These are phyloP conservation scores for Cepphus grylle DNA, from an alignment of 2,113 vertebrate genomes.

Conservation along the genomic window DNA sequence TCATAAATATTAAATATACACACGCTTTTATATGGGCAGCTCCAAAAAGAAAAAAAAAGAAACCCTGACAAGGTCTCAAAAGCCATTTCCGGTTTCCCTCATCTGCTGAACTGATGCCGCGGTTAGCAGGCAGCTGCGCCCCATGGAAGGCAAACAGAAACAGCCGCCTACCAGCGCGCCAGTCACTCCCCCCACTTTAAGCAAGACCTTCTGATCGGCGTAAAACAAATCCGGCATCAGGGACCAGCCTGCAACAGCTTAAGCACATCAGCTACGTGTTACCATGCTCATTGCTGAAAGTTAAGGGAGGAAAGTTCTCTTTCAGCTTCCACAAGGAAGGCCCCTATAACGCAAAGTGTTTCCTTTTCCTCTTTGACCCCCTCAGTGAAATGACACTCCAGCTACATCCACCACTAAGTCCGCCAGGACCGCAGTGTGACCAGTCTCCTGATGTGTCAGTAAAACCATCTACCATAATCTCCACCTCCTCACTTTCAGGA, in stretches of 20 bases:
- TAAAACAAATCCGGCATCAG: background rate
- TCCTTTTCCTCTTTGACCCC: background rate
- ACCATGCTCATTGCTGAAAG: background rate
- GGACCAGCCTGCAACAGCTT: background rate
- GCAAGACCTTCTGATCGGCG: rapidly evolving
- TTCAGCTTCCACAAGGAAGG: background rate
- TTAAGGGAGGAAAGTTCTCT: background rate
- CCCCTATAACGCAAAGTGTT: background rate
- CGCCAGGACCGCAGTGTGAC: background rate
- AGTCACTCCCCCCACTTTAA: rapidly evolving
- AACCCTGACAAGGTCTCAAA: too few species aligned
- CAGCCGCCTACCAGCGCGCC: background rate
- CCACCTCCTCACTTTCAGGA: background rate
- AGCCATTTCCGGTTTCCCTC: background rate
- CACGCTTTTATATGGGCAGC: background rate
- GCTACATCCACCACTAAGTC: background rate
- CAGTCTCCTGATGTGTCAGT: background rate
- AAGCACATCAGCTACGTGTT: rapidly evolving
- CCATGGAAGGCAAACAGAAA: rapidly evolving
- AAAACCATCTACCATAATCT: background rate
- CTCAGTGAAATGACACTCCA: background rate
- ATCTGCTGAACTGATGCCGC: background rate
- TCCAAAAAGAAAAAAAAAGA: background rate
- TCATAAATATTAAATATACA: background rate
- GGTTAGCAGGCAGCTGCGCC: background rate